Base-by-base conservation (phyloP, 2,888 invertebrate genomes). In the Trachelus troglodyta region DNA sequence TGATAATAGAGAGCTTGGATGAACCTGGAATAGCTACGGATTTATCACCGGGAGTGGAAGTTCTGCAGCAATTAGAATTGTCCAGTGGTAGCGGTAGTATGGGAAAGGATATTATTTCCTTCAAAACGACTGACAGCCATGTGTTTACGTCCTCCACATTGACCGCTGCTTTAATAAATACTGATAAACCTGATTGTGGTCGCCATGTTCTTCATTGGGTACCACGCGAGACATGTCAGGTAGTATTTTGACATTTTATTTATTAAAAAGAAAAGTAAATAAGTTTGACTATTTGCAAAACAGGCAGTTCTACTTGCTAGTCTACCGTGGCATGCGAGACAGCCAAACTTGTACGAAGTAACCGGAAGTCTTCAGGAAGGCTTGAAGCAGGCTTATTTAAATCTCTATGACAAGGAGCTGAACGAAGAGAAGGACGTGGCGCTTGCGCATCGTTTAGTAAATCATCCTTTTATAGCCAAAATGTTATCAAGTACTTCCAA, bases 361-460 rank as follows among this genome's bases (percentile, higher is more conserved):
- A 73, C 69, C 1, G 79, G 75, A 34, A 79, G 69, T 34, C 83
- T 89, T 12, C 80, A 76, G 0, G 82, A 86, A 23, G 77, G 76
- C 77, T 75, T 89, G 23, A 74, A 76, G 4, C 31, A 12, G 3
- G 78, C 85, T 12, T 86, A 82, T 71, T 76, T 75, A 1, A 85
- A 89, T 11, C 75, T 88, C 6, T 76, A 69, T n/a, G 83, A 85
- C 74, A 69, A 82, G 35, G 79, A 80, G 3, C 76, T 86, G 1
- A 79, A 79, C 30, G 78, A 83, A 2, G 81, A 82, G 0, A n/a
- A 76, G 30, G 78, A 82, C 6, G 12, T 79, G 3, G 85, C 82
- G 68, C 79, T 88, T 74, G 81, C 84, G 23, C 88, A 89, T 79
- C 86, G 87, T 31, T 78, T 89, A 4, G n/a, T 89, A n/a, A 83